Conservation (phyloP, 2,113 vertebrate genomes). For the Macroglossus sobrinus region DNA sequence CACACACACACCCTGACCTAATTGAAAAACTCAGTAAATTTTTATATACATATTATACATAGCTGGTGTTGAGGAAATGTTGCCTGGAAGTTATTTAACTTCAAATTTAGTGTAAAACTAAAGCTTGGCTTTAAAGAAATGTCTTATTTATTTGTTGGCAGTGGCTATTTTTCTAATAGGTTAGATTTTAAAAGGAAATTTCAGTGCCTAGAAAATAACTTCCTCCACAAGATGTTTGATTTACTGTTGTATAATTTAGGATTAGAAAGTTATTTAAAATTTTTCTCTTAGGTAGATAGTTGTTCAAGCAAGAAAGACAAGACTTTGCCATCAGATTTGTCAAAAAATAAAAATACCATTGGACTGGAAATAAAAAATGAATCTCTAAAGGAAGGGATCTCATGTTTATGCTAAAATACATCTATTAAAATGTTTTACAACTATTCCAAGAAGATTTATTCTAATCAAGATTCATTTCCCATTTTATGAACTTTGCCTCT, state of each 20-base stretch:
- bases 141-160: neutral
- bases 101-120: constrained; percentile 23
- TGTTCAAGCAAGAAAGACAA: constrained; percentile 22
- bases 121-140: neutral
- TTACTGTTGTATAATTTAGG: neutral
- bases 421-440: constrained; percentile 44
- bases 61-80: neutral
- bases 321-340: constrained; percentile 30
- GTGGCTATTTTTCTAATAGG: neutral
- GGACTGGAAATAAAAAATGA: constrained; percentile 29
- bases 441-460: neutral
- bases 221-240: neutral
- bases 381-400: neutral
- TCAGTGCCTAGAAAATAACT: neutral
- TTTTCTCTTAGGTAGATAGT: neutral
- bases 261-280: neutral
- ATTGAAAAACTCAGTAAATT: neutral
- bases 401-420: constrained; percentile 37
- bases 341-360: constrained; percentile 44
- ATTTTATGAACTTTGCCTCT: neutral
- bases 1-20: neutral
- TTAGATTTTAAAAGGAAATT: constrained; percentile 44
- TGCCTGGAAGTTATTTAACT: neutral
- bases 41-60: neutral
- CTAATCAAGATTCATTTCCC: constrained; percentile 27